Percentiles rank a stretch among this genome's conserved stretches.
Evolutionary conservation across 2,113 vertebrate genomes (phyloP).

Genomic region (Nerophis lumbriciformis): DNA sequence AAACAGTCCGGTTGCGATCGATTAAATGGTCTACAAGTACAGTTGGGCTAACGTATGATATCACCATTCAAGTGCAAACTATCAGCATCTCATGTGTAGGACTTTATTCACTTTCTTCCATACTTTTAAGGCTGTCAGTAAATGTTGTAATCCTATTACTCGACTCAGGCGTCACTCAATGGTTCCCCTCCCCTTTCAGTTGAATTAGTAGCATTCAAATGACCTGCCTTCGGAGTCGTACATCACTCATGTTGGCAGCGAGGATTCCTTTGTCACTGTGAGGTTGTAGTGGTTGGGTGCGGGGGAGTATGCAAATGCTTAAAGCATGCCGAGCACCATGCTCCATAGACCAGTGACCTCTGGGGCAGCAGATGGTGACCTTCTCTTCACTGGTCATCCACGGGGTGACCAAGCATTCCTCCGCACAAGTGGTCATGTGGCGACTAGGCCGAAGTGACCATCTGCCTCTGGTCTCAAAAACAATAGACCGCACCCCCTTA

Average conservation of each 20-base stretch:
- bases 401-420: slow-evolving; percentile 61
- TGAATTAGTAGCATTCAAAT: not conserved
- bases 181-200: not conserved
- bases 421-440: slow-evolving; percentile 43
- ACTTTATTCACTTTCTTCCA: no score
- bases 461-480: slow-evolving; percentile 56
- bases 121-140: no score
- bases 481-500: slow-evolving; percentile 50
- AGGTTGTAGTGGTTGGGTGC: not conserved
- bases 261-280: not conserved
- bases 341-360: slow-evolving; percentile 48
- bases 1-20: no score
- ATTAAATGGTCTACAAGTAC: no score
- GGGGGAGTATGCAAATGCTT: slow-evolving; percentile 19
- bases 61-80: not conserved
- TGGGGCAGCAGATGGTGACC: slow-evolving; percentile 63
- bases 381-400: slow-evolving; percentile 32
- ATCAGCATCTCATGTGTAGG: not conserved
- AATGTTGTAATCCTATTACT: no score
- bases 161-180: not conserved
- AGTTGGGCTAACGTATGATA: no score
- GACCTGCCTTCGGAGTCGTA: not conserved
- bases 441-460: slow-evolving; percentile 54
- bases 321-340: slow-evolving; percentile 14
- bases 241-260: not conserved